Conservation (phyloP, 2,888 invertebrate species). For the Stenurella melanura region DNA sequence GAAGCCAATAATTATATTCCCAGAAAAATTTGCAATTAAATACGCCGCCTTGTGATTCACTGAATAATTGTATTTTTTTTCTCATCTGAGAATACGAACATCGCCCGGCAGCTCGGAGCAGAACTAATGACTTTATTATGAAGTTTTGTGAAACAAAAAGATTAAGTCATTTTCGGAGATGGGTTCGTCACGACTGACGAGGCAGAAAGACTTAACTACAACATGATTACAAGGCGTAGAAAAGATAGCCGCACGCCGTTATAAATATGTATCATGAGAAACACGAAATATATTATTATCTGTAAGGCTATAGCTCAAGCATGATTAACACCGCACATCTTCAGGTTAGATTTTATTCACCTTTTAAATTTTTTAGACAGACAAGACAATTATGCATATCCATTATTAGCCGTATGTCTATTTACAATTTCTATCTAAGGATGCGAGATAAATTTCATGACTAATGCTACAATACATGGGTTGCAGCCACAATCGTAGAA, state of each 20-base stretch:
- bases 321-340: constrained; percentile 9
- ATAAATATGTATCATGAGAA: constrained; percentile 30
- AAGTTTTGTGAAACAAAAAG: constrained; percentile 52
- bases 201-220: constrained; percentile 34
- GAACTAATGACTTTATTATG: constrained; percentile 62
- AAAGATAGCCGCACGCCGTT: constrained; percentile 18
- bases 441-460: background rate
- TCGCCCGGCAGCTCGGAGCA: constrained; percentile 37
- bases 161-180: constrained; percentile 57
- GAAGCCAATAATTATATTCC: constrained; percentile 36
- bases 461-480: no score
- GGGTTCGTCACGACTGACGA: constrained; percentile 57
- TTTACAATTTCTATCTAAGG: background rate
- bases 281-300: constrained; percentile 31
- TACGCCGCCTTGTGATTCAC: constrained; percentile 39
- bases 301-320: constrained; percentile 22
- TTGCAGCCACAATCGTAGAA: no score
- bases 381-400: background rate
- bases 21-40: constrained; percentile 42
- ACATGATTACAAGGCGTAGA: constrained; percentile 55
- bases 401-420: background rate
- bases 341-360: constrained; percentile 12
- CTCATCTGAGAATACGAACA: constrained; percentile 8
- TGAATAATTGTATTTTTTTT: constrained; percentile 40
- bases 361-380: background rate